These are phyloP conservation scores for Drosophila pseudoobscura DNA, from an alignment of 1,140 invertebrate species.

Conservation along the genomic window DNA sequence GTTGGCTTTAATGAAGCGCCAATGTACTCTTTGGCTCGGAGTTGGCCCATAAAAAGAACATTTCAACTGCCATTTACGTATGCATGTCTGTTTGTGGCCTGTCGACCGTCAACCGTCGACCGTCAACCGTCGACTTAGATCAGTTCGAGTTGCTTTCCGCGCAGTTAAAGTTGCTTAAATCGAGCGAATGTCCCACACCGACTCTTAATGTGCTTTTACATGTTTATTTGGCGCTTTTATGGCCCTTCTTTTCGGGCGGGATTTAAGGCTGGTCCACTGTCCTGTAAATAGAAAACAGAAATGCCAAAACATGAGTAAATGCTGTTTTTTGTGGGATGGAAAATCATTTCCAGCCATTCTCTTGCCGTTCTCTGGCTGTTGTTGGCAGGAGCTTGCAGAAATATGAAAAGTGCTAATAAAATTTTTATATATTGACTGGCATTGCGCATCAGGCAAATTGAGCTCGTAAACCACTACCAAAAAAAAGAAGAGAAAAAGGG, in stretches of 20 bases:
- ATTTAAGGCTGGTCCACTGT: slow-evolving; percentile 3
- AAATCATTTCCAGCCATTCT: too few relatives aligned
- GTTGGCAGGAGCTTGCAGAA: slow-evolving; percentile 20
- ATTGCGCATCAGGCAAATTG: slow-evolving; percentile 39
- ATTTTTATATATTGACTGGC: slow-evolving; percentile 43
- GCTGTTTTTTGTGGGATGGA: slow-evolving; percentile 6
- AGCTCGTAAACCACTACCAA: slow-evolving; percentile 54
- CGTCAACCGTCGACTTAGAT: slow-evolving; percentile 25
- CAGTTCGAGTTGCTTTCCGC: slow-evolving; percentile 4
- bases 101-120: slow-evolving; percentile 29
- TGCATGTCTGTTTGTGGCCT: slow-evolving; percentile 33
- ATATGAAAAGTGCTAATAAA: slow-evolving; percentile 77
- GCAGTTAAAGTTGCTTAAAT: too few relatives aligned
- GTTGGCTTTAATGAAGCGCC: slow-evolving; percentile 76
- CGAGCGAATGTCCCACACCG: slow-evolving; percentile 5
- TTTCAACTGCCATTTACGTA: slow-evolving; percentile 55
- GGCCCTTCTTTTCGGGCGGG: slow-evolving; percentile 33
- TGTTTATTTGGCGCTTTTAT: slow-evolving; percentile 77
- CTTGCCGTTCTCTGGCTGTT: too few relatives aligned
- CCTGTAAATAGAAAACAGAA: slow-evolving; percentile 56
- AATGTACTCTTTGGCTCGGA: slow-evolving; percentile 56
- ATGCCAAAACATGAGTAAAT: slow-evolving; percentile 25
- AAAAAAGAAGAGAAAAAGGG: slow-evolving; percentile 44
- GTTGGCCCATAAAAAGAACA: slow-evolving; percentile 71
- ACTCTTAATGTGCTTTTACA: slow-evolving; percentile 76